These are phyloP conservation scores for Caenorhabditis doughertyi DNA, from an alignment of 2,888 invertebrate species.

Conservation along the genomic window DNA sequence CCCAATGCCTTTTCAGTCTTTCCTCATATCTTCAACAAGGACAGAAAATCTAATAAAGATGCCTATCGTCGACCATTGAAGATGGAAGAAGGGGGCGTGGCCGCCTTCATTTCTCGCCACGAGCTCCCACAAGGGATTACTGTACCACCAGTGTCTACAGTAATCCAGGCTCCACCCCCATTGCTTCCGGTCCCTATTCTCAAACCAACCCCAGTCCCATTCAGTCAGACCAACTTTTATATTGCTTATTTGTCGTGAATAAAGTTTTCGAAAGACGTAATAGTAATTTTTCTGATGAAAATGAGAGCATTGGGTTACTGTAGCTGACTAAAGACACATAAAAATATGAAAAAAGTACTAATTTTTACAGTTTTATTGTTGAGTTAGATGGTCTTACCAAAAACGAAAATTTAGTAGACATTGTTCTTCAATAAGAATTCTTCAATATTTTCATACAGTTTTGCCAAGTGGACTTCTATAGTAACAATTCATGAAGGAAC, in stretches of 20 bases:
- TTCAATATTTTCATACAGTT: no score
- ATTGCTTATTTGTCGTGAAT: conserved; percentile 20
- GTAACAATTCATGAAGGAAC: no score
- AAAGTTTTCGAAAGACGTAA: no score
- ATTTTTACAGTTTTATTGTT: no score
- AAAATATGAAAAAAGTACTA: no score
- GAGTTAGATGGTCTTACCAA: no score
- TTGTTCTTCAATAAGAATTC: no score
- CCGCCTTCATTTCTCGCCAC: conserved; percentile 32
- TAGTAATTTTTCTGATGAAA: no score
- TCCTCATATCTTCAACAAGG: conserved; percentile 21
- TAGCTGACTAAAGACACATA: no score
- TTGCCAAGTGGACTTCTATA: no score
- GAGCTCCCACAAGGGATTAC: neutral
- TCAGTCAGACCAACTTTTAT: conserved; percentile 1
- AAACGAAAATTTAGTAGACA: no score
- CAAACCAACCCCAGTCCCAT: neutral
- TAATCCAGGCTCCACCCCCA: neutral
- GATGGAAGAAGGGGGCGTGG: conserved; percentile 20
- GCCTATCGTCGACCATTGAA: conserved; percentile 28
- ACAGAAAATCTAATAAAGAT: conserved; percentile 11
- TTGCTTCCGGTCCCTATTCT: neutral
- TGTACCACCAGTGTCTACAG: conserved; percentile 4
- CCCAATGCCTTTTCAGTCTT: neutral
- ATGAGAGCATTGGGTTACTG: no score